Evolutionary conservation across 2,113 vertebrate species (phyloP), one percentile per base, ranked within the genome.

Genomic region (Rhagologus leucostigma): DNA sequence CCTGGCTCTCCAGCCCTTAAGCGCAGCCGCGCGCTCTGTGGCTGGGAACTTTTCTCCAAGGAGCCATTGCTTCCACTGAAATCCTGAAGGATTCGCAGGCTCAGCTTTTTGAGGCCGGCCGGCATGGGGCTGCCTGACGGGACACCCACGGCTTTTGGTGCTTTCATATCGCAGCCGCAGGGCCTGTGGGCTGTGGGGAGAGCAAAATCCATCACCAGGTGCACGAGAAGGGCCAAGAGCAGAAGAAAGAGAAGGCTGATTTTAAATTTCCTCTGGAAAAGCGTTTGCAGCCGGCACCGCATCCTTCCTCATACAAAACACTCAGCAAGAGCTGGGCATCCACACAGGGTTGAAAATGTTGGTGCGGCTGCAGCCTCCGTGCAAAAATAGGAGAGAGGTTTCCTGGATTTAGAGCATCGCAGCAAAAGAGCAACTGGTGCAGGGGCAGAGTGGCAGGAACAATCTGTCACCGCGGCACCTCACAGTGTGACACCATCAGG

Each of bases 161-260:
- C 69, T 67, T 92, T 95, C 3, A 22, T 70, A 33, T 74, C 2
- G 0, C 92, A 97, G 68, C 50, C 6, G 2, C 92, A 96, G 55
- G 46, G 26, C 57, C 64, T 39, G 73, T 23, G 93, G 84, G 75
- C 41, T 16, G 63, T 47, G 21, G 92, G 63, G 37, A 97, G 93
- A 49, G 95, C 60, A 37, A 98, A 83, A 42, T 96, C 97, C 93
- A 98, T 90, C 24, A 93, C 93, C 90, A 99, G 91, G 89, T 98
- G 98, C 60, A 98, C 81, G 39, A 97, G 90, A 93, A 98, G 57
- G 26, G 96, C 93, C 91, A 97, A 59, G 69, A 98, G 86, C 55
- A 98, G 89, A 81, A 98, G 96, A 75, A 97, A 89, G 29, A 98
- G 93, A 76, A 98, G 97, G 76, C 97, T 42, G 55, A 97, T 84